Evolutionary conservation across 1,140 invertebrate species (phyloP), one percentile per base, ranked within the genome.

Genomic region (Drosophila orena): DNA sequence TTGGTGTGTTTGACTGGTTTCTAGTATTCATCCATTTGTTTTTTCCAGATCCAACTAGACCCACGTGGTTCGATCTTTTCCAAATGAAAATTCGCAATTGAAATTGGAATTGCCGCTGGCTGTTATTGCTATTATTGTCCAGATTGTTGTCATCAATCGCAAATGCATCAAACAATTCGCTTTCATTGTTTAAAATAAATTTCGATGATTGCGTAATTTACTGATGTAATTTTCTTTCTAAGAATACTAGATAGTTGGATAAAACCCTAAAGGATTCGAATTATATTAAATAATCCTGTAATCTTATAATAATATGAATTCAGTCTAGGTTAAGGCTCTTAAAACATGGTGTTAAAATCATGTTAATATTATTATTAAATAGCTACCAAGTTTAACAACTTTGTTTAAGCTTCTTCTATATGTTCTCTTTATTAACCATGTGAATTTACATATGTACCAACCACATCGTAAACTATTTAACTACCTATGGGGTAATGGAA

Each of bases 61-160:
- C 3, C 35, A 64, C 60, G 44, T 64, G 59, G 14, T 24, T 15
- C 12, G 14, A 62, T 14, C 57, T 47, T 37, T 44, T 77, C 62
- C 14, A 17, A 77, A 58, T 70, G 56, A 44, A 75, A 59, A 64
- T 44, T 61, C 37, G 27, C 68, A 64, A 81, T 81, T 80, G 59
- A 66, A 59, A 73, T 44, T 6, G 68, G 69, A 66, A 54, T 61
- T 70, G 54, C 47, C 43, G 34, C 37, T 50, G 47, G 20, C 20
- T 56, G 61, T 37, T 53, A 34, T 34, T 57, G 35, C 35, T 62
- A 34, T 50, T 49, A 52, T 50, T 49, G 60, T 55, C 4, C 11
- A 49, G 44, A 15, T 27, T 55, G 50, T 47, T 42, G 34, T 44
- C 54, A 46, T 38, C 38, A 52, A 12, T 10, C 40, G 38, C 11